Conservation (phyloP, 2,888 invertebrate genomes). For the Stenichneumon culpator region DNA sequence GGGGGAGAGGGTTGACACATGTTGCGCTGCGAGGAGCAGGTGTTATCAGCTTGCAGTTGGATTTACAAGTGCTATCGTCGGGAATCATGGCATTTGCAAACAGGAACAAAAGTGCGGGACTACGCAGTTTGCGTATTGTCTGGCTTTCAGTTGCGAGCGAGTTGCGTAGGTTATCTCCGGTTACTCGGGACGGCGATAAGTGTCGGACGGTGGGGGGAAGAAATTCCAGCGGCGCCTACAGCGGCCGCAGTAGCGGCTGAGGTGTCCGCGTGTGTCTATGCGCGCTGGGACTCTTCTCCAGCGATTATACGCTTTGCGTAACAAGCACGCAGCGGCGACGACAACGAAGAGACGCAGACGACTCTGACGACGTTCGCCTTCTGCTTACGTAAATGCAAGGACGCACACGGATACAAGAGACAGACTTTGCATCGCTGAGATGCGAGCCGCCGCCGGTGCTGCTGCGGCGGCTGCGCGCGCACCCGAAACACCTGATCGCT, state of each 20-base stretch:
- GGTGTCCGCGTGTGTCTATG: not conserved
- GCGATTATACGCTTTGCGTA: conserved; percentile 68
- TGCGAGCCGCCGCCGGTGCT: not conserved
- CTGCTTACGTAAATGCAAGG: conserved; percentile 76
- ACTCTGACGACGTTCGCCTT: conserved; percentile 35
- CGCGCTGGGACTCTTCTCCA: not conserved
- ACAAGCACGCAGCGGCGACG: conserved; percentile 34
- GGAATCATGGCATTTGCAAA: not conserved
- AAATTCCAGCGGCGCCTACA: not conserved
- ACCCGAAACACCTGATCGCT: not conserved
- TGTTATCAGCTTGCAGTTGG: not conserved
- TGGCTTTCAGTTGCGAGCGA: not conserved
- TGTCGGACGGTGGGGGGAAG: conserved; percentile 5
- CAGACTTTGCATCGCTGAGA: not conserved
- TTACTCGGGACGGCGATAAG: conserved; percentile 26
- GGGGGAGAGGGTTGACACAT: not conserved
- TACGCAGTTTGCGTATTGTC: conserved; percentile 7
- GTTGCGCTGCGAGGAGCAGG: not conserved
- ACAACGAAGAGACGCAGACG: conserved; percentile 2
- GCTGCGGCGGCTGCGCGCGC: not conserved
- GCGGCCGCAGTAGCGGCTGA: not conserved
- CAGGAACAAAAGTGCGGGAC: not conserved
- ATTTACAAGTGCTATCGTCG: not conserved
- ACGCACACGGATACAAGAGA: conserved; percentile 50
- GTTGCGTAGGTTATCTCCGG: not conserved